Percentiles rank a stretch among this genome's conserved stretches.
These are phyloP conservation scores for Tethya wilhelma DNA, from an alignment of 37 sponge, comb jelly and placozoan species.

Conservation along the genomic window DNA sequence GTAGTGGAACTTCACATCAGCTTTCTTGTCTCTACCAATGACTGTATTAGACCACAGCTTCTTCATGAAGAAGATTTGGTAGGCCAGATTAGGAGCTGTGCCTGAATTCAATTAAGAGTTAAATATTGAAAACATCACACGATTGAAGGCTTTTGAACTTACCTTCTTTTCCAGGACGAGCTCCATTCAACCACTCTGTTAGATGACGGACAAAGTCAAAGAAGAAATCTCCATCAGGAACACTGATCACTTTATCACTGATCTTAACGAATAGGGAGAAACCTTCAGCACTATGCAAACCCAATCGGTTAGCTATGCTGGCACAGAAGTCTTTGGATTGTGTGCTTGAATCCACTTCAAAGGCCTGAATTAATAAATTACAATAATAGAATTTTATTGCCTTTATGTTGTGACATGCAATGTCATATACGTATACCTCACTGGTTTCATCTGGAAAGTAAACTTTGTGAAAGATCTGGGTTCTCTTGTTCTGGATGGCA, in stretches of 20 bases:
- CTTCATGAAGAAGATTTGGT: constrained; percentile 98
- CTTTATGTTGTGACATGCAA: too few relatives aligned
- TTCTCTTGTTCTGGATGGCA: constrained; percentile 94
- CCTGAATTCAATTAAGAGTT: too few relatives aligned
- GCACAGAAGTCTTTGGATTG: constrained; percentile 86
- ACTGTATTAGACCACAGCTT: constrained; percentile 92
- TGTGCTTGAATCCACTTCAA: constrained; percentile 93
- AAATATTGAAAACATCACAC: too few relatives aligned
- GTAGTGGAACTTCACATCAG: constrained; percentile 94
- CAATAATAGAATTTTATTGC: too few relatives aligned
- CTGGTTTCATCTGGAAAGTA: constrained; percentile 94
- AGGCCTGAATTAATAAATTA: constrained; percentile 66
- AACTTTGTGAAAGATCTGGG: constrained; percentile 94
- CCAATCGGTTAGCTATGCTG: constrained; percentile 75
- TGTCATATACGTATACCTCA: constrained; percentile 59
- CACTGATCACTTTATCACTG: constrained; percentile 94
- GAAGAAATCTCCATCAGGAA: constrained; percentile 98
- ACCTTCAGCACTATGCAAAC: constrained; percentile 80
- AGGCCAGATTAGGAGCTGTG: constrained; percentile 43
- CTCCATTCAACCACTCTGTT: constrained; percentile 89
- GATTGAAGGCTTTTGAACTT: not conserved
- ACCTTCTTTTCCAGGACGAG: constrained; percentile 71
- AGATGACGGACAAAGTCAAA: constrained; percentile 96
- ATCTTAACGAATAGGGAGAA: constrained; percentile 96
- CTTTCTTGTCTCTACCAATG: constrained; percentile 82